Base-by-base conservation (phyloP, 2,888 invertebrate species). In the Dynastes tityus region DNA sequence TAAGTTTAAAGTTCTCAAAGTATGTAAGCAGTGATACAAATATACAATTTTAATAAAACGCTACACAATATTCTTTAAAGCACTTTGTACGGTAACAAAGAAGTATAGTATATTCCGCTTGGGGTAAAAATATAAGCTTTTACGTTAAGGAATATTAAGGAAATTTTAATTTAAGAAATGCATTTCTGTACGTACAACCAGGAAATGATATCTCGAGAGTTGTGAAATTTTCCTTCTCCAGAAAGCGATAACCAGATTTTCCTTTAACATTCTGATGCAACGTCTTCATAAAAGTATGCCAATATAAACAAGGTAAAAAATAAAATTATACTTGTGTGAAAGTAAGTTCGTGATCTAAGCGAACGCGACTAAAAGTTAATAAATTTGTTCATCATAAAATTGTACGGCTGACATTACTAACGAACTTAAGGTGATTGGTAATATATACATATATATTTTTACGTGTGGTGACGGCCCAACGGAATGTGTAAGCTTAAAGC, bases 241-340 rank as follows among this genome's bases (percentile, higher is more conserved):
- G 13, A 22, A 53, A 29, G 29, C 32, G 53, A 53, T 70, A 53
- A 27, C 13, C 29, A 27, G 11, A 9, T 5, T 11, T 70, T 11
- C 2, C 32, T 70, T 70, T 22, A 53, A 70, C 32, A 53, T 70
- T 70, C 51, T 70, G 29, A 13, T 29, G 29, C 70, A 53, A 27
- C 27, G 45, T 51, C n/a, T 27, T 70, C 70, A 53, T 70, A 70
- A 70, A 70, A 70, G 29, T 53, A n/a, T 29, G 4, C 29, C 29
- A 29, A 53, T 32, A 70, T 70, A 70, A 70, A 53, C 70, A 70
- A 53, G 70, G 32, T 13, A 53, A 70, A 22, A 22, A 70, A 70
- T 70, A 32, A 45, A 45, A 45, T 11, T 45, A 45, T 8, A 11
- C 8, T 40, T 40, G 9, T 45, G 8, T 11, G 11, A 11, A 45